Evolutionary conservation across 2,888 invertebrate genomes (phyloP), one percentile per base, ranked within the genome.

Genomic region (Acanthacorydalis orientalis): DNA sequence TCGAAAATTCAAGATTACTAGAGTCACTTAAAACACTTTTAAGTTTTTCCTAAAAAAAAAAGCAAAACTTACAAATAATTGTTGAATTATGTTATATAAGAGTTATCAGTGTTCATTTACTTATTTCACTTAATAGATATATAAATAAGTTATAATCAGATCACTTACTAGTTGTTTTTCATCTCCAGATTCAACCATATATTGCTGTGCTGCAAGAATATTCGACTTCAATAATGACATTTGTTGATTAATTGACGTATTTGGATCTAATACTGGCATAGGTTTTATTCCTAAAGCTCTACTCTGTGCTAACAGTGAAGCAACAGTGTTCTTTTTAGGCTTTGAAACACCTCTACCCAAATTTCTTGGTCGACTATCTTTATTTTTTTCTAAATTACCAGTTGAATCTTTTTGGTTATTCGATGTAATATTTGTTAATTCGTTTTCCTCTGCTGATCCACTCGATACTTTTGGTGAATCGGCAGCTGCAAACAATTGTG

Each of bases 321-420:
- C 90, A 1, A 90, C 90, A 0, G 90, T 90, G 63, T 90, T 90
- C 71, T 90, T 90, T 73, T 90, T 90, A 51, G 89, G 89, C 63
- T 88, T 88, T 57, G 87, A 87, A 16, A 88, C 86, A 0, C 89
- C 89, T 7, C 88, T 75, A 23, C 89, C 89, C 31, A 89, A 71
- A 67, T 89, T 88, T 9, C 88, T 73, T 1, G 88, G 87, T 33
- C 88, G 67, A 4, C 86, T 84, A 60, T 88, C 88, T 52, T 87
- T 80, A 38, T 63, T 9, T 40, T 46, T 46, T 43, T 43, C 43
- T 52, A 65, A 63, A 54, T 61, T 63, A 7, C 57, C 53, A 54
- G 46, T 7, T 55, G 54, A 7, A 53, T 53, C 16, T 53, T 51
- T n/a, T 53, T 51, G 14, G 56, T 53, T 41, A 55, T 53, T 40